These are phyloP conservation scores for Falco berigora DNA, from an alignment of 2,797 vertebrate species.

Conservation along the genomic window DNA sequence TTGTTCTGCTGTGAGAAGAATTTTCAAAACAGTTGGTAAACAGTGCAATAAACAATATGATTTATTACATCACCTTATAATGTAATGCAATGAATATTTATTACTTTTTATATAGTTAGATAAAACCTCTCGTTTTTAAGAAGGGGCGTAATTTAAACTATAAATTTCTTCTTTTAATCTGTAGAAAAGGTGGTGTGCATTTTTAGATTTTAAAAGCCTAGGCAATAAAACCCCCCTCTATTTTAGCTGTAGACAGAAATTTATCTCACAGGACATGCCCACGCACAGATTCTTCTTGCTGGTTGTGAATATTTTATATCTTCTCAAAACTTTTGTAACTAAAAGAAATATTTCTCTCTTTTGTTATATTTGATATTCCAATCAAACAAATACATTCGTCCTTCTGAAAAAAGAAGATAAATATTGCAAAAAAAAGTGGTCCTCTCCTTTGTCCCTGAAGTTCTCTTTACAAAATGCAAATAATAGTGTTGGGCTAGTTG, in stretches of 20 bases:
- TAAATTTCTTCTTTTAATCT: not conserved
- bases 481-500: not conserved
- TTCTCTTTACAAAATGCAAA: not conserved
- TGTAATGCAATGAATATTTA: not conserved
- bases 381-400: not conserved
- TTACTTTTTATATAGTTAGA: not conserved
- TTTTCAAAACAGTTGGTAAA: not conserved
- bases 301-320: not conserved
- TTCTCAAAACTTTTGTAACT: not conserved
- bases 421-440: not conserved
- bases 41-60: not conserved
- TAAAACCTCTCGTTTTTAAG: not conserved
- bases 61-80: not conserved
- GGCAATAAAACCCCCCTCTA: not conserved
- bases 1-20: not conserved
- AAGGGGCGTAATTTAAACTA: not conserved
- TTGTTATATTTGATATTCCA: not conserved
- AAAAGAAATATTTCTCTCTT: not conserved
- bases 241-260: not conserved
- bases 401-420: not conserved
- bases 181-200: not conserved
- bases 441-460: not conserved
- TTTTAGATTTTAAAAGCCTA: not conserved
- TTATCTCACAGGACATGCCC: not conserved
- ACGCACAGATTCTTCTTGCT: not conserved